Percentiles rank a stretch among this genome's conserved stretches.
phyloP scores from a whole-genome alignment of 2,888 invertebrate genomes.

The Ennomos fuscantarius region DNA sequence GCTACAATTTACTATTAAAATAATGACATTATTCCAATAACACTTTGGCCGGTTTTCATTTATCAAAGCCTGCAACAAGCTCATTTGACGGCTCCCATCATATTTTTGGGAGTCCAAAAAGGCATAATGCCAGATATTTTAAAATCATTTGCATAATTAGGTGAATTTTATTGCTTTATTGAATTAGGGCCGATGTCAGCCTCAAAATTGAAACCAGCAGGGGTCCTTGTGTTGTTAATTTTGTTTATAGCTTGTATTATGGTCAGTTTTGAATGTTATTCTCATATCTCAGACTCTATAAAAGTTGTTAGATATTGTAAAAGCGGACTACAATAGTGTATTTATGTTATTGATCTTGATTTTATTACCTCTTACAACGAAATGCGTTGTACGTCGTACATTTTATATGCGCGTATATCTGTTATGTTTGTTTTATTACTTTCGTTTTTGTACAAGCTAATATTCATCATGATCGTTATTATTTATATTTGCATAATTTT shows the following conservation, averaged over 20 bases:
- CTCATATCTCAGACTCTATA: conserved; percentile 78
- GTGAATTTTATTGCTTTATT: conserved; percentile 86
- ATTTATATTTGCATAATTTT: conserved; percentile 29
- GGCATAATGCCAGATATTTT: conserved; percentile 77
- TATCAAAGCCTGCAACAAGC: conserved; percentile 69
- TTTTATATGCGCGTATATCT: conserved; percentile 42
- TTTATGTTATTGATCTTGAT: conserved; percentile 78
- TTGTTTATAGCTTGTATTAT: conserved; percentile 84
- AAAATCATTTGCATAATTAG: conserved; percentile 84
- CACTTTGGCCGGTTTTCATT: conserved; percentile 57
- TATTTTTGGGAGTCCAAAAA: conserved; percentile 73
- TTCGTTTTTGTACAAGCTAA: conserved; percentile 30
- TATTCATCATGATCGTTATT: conserved; percentile 24
- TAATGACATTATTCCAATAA: conserved; percentile 68
- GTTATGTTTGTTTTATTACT: conserved; percentile 45
- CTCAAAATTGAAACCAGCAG: conserved; percentile 84
- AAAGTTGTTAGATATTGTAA: conserved; percentile 72
- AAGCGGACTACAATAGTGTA: conserved; percentile 75
- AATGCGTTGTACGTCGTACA: conserved; percentile 43
- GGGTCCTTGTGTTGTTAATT: conserved; percentile 83
- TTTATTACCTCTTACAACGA: conserved; percentile 62
- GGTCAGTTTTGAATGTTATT: conserved; percentile 79
- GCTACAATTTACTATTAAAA: conserved; percentile 64
- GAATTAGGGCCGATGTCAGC: conserved; percentile 84
- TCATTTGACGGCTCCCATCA: conserved; percentile 70